These are phyloP conservation scores for Erebia ligea DNA, from an alignment of 2,888 invertebrate genomes.

Conservation along the genomic window DNA sequence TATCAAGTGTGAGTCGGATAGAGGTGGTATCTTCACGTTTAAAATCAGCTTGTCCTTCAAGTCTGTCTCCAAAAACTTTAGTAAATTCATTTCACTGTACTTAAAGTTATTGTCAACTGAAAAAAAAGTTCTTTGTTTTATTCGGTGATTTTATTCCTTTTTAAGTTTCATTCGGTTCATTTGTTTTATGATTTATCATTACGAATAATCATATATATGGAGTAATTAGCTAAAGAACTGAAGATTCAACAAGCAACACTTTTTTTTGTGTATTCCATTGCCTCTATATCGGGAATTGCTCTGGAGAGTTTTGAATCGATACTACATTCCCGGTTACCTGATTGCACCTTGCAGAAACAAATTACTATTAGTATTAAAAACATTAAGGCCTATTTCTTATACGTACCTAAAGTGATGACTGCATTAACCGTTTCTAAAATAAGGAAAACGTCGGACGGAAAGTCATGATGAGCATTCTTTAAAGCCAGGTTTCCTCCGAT, in stretches of 20 bases:
- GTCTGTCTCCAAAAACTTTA: conserved; percentile 66
- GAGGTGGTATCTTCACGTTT: conserved; percentile 72
- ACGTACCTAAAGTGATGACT: conserved; percentile 74
- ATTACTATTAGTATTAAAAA: no score
- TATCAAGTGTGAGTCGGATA: conserved; percentile 65
- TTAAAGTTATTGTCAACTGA: conserved; percentile 54
- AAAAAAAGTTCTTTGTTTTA: conserved; percentile 41
- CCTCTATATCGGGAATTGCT: no score
- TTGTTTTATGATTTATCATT: not conserved
- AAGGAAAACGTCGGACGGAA: conserved; percentile 89
- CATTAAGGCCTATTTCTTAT: not conserved
- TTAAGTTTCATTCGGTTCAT: not conserved
- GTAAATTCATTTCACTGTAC: conserved; percentile 52
- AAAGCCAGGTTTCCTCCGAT: conserved; percentile 87
- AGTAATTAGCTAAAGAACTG: not conserved
- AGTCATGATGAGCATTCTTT: conserved; percentile 86
- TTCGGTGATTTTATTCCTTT: not conserved
- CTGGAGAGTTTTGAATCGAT: no score
- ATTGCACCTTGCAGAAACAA: no score
- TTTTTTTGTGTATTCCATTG: not conserved
- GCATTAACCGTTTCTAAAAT: conserved; percentile 85
- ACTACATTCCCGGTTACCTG: no score
- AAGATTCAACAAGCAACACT: no score
- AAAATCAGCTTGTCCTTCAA: conserved; percentile 72
- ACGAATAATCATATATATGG: not conserved